Evolutionary conservation across 2,888 invertebrate genomes (phyloP).

Genomic region (Himalopsyche tibetana): DNA sequence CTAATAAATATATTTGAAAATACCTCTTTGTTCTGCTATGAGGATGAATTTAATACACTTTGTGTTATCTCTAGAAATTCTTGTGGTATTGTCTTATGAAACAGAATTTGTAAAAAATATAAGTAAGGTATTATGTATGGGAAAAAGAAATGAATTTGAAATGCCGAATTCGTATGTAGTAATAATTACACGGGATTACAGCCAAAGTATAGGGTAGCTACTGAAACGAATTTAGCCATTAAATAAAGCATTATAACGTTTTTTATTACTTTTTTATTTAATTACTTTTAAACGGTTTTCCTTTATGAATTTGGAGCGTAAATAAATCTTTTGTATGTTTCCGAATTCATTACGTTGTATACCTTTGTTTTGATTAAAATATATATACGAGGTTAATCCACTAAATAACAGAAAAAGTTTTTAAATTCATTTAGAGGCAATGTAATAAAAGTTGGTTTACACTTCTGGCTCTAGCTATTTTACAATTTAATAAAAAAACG

Average conservation of each 20-base stretch:
- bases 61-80: conserved; percentile 48
- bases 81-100: conserved; percentile 48
- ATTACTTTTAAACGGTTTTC: conserved; percentile 5
- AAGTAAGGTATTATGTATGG: neutral
- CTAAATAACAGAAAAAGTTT: no score
- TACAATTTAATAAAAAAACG: no score
- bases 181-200: conserved; percentile 6
- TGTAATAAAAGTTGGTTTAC: no score
- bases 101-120: conserved; percentile 47
- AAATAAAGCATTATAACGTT: conserved; percentile 1
- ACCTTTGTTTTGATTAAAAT: no score
- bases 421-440: no score
- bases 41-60: conserved; percentile 49
- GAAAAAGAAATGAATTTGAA: conserved; percentile 4
- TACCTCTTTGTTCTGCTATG: conserved; percentile 48
- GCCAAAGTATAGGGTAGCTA: neutral
- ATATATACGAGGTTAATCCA: no score
- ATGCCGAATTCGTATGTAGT: conserved; percentile 1
- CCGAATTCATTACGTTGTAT: neutral
- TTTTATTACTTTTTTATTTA: neutral
- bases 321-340: conserved; percentile 5
- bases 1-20: neutral
- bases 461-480: no score
- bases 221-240: conserved; percentile 4
- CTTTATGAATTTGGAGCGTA: neutral